Conservation (phyloP, 92 coral and sea anemone genomes). For the Phymanthus crucifer region DNA sequence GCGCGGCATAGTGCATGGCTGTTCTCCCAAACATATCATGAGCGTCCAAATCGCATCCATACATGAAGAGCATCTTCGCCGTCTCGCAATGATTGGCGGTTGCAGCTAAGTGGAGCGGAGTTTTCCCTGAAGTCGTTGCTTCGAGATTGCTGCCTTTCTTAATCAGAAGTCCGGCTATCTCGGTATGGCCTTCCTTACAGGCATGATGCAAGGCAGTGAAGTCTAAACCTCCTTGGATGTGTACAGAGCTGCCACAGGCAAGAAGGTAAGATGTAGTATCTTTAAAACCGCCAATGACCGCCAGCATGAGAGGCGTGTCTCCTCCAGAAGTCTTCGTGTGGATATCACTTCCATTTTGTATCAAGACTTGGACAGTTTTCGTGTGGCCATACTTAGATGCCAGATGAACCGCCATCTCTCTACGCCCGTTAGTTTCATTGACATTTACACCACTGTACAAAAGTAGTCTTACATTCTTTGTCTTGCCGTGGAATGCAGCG, state of each 20-base stretch:
- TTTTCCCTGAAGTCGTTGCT: conserved; percentile 78
- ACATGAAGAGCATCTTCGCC: conserved; percentile 56
- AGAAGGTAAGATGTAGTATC: conserved; percentile 66
- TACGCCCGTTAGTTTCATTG: conserved; percentile 62
- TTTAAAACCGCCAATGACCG: conserved; percentile 59
- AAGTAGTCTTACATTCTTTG: conserved; percentile 53
- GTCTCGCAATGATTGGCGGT: conserved; percentile 63
- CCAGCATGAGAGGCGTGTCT: conserved; percentile 69
- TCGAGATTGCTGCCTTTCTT: conserved; percentile 70
- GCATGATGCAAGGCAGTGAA: conserved; percentile 80
- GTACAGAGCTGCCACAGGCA: conserved; percentile 55
- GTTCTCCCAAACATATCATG: conserved; percentile 83
- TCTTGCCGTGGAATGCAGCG: conserved; percentile 66
- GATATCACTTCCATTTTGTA: conserved; percentile 69
- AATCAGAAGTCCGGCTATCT: conserved; percentile 62
- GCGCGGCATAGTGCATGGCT: conserved; percentile 79
- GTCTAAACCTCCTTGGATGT: conserved; percentile 68
- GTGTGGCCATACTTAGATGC: conserved; percentile 71
- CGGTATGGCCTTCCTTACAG: conserved; percentile 62
- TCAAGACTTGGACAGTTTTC: conserved; percentile 55
- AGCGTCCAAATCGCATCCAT: conserved; percentile 73
- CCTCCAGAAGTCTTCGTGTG: conserved; percentile 67
- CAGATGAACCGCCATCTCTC: conserved; percentile 68
- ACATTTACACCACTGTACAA: conserved; percentile 67
- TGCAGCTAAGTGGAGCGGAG: conserved; percentile 70